Evolutionary conservation across 2,113 vertebrate genomes (phyloP).

Genomic region (Scolopax mira): DNA sequence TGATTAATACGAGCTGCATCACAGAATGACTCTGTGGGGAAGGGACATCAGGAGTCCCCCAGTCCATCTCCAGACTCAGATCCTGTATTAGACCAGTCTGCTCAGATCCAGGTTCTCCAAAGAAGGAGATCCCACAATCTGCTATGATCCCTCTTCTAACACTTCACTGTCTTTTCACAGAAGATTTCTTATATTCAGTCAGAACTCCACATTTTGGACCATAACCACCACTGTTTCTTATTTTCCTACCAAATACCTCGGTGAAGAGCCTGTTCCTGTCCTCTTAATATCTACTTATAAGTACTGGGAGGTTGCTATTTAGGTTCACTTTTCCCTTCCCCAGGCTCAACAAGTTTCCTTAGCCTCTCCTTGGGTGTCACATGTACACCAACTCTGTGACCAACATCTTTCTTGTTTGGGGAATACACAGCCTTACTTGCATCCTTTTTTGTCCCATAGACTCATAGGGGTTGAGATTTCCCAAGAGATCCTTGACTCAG

Average conservation of each 20-base stretch:
- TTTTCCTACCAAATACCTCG: background rate
- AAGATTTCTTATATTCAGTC: background rate
- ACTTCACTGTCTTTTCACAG: background rate
- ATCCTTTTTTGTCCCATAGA: background rate
- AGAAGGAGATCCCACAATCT: background rate
- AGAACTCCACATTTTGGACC: background rate
- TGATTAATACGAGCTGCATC: background rate
- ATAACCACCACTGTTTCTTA: background rate
- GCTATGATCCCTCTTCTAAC: background rate
- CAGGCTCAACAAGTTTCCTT: background rate
- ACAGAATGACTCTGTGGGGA: background rate
- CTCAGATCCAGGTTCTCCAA: background rate
- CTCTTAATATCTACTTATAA: background rate
- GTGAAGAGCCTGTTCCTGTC: background rate
- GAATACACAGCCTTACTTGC: background rate
- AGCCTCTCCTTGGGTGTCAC: background rate
- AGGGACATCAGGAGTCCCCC: background rate
- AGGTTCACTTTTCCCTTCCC: background rate
- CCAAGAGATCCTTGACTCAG: background rate
- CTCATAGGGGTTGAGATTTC: background rate
- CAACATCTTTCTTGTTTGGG: background rate
- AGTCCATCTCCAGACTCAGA: background rate
- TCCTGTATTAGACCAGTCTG: background rate
- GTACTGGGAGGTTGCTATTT: background rate
- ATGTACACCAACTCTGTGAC: background rate